These are phyloP conservation scores for Rhagonycha fulva DNA, from an alignment of 2,888 invertebrate species.

Conservation along the genomic window DNA sequence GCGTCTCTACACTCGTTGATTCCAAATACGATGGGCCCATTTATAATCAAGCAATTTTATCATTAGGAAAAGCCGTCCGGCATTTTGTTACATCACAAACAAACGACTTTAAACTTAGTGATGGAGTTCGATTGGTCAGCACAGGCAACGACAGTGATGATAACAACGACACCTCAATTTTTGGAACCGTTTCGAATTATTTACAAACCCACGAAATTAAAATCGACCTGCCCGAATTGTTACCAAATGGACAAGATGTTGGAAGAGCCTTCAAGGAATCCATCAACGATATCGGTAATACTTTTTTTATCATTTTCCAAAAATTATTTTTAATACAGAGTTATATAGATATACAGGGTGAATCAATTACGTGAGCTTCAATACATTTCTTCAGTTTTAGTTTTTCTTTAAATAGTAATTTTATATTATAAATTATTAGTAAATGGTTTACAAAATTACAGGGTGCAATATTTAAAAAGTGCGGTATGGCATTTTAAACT, in stretches of 20 bases:
- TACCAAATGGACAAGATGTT: slow-evolving; percentile 64
- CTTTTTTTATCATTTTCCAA: not conserved
- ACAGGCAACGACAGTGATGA: slow-evolving; percentile 55
- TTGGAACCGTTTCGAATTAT: slow-evolving; percentile 68
- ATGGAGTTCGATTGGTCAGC: slow-evolving; percentile 68
- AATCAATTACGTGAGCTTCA: not conserved
- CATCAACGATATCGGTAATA: slow-evolving; percentile 61
- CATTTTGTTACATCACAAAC: slow-evolving; percentile 58
- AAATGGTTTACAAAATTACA: not conserved
- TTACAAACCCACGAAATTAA: slow-evolving; percentile 73
- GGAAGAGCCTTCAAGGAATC: slow-evolving; percentile 60
- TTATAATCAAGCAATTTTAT: slow-evolving; percentile 45
- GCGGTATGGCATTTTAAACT: too few relatives aligned
- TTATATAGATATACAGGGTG: not conserved
- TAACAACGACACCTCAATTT: slow-evolving; percentile 58
- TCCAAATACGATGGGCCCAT: slow-evolving; percentile 39
- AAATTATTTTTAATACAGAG: not conserved
- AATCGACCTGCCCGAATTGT: slow-evolving; percentile 70
- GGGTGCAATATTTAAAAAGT: too few relatives aligned
- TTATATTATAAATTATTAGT: too few relatives aligned
- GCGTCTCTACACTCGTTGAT: slow-evolving; percentile 20
- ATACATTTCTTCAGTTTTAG: too few relatives aligned
- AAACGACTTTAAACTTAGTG: slow-evolving; percentile 63
- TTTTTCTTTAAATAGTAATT: too few relatives aligned
- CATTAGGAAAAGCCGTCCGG: slow-evolving; percentile 56